These are phyloP conservation scores for Tursiops truncatus DNA, from an alignment of 2,113 vertebrate genomes.

Conservation along the genomic window DNA sequence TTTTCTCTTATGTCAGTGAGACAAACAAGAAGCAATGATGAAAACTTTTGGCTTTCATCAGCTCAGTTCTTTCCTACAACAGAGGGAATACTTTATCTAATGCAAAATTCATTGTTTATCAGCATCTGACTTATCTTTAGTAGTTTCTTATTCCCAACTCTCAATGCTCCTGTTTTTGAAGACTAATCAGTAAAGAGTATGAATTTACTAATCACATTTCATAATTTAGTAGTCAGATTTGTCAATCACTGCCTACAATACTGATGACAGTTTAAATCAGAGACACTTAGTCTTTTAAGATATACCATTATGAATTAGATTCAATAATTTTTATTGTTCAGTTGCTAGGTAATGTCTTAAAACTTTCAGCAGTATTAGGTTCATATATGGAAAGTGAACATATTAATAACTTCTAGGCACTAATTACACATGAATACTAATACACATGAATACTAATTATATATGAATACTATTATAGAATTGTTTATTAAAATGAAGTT, in stretches of 20 bases:
- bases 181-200: neutral
- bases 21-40: neutral
- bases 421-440: neutral
- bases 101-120: neutral
- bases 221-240: neutral
- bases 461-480: neutral
- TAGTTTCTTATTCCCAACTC: neutral
- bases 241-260: neutral
- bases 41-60: neutral
- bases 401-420: neutral
- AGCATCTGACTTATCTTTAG: neutral
- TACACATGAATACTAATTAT: neutral
- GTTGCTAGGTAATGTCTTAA: neutral
- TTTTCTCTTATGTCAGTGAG: neutral
- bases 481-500: neutral
- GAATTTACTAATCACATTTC: neutral
- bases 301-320: neutral
- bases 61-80: neutral
- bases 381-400: neutral
- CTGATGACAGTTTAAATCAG: neutral
- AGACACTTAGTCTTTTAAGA: neutral
- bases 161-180: neutral
- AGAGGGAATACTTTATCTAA: neutral
- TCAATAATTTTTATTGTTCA: neutral
- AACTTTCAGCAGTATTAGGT: neutral